A percentile compares a stretch with the other conserved stretches of the same genome.
Evolutionary conservation across 2,113 vertebrate species (phyloP).

Genomic region (Triplophysa tibetana): DNA sequence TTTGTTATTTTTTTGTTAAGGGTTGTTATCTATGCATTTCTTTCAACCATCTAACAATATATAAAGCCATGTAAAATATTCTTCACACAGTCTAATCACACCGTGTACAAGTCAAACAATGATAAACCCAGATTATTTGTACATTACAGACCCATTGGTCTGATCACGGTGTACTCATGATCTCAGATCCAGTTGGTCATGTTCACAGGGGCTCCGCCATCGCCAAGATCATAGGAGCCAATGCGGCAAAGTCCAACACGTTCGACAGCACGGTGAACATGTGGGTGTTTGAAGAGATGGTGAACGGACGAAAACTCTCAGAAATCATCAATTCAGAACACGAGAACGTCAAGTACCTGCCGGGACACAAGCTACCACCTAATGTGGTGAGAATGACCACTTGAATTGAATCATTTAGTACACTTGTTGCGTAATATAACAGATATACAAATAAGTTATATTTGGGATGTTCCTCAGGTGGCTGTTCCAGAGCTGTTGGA

Average conservation of each 20-base stretch:
- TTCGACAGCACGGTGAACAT: slow-evolving; percentile 87
- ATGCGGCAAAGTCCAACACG: slow-evolving; percentile 77
- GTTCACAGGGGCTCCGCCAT: slow-evolving; percentile 91
- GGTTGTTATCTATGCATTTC: no score
- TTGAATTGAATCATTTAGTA: not conserved
- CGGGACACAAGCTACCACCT: slow-evolving; percentile 89
- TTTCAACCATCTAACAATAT: no score
- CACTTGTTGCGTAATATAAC: not conserved
- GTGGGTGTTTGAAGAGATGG: slow-evolving; percentile 96
- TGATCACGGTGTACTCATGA: not conserved
- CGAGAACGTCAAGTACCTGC: slow-evolving; percentile 93
- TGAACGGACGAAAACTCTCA: slow-evolving; percentile 83
- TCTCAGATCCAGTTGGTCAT: not conserved
- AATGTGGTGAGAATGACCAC: slow-evolving; percentile 83
- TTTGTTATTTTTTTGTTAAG: no score
- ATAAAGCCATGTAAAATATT: no score
- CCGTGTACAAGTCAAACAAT: no score
- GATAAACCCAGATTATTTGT: no score
- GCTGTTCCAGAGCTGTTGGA: slow-evolving; percentile 88
- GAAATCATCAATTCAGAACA: slow-evolving; percentile 96
- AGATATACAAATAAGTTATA: not conserved
- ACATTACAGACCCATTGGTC: no score
- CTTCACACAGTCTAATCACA: no score
- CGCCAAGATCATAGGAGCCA: slow-evolving; percentile 90
- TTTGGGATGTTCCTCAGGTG: slow-evolving; percentile 69